Evolutionary conservation across 1,140 invertebrate genomes (phyloP), one percentile per base, ranked within the genome.

Genomic region (Tetragonula clypearis): DNA sequence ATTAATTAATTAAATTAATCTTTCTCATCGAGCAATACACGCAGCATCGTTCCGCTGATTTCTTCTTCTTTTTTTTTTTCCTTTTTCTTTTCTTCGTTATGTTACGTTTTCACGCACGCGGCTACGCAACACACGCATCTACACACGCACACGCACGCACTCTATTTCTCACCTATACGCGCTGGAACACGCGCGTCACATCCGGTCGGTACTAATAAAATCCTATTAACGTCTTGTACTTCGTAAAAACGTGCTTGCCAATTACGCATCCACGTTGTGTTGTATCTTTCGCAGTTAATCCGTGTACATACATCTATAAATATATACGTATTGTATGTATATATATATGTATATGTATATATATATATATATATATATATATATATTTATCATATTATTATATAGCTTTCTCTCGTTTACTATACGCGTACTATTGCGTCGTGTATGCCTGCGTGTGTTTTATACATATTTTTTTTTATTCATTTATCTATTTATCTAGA

Each of bases 211-310:
- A 81, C 74, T 69, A 69, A 84, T 72, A 84, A 79, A 83, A 74
- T 74, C 68, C 72, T 72, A 84, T 71, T 78, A 83, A 86, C 76
- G 66, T 76, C 84, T 87, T 87, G 86, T 87, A 87, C 86, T 87
- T 87, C 84, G 77, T 87, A 73, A 87, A 79, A 85, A 85, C 41
- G 82, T 87, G 86, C 86, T 65, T 85, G 75, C 75, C 85, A 79
- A 79, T 79, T 84, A 71, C 68, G 72, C 75, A 69, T 41, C 35
- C 11, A 49, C 41, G 41, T 56, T 53, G 26, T 62, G 82, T 56
- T 23, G 55, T 49, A 19, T 66, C 82, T 26, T 23, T 68, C 41
- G 53, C 41, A 55, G 55, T 74, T 58, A 68, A 85, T 58, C 35
- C 66, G 84, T 79, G 56, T 58, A 76, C 62, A 82, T 41, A 53